A percentile compares a stretch with the other conserved stretches of the same genome.
Conservation (phyloP, 2,113 vertebrate genomes). For the Fulmarus glacialis region DNA sequence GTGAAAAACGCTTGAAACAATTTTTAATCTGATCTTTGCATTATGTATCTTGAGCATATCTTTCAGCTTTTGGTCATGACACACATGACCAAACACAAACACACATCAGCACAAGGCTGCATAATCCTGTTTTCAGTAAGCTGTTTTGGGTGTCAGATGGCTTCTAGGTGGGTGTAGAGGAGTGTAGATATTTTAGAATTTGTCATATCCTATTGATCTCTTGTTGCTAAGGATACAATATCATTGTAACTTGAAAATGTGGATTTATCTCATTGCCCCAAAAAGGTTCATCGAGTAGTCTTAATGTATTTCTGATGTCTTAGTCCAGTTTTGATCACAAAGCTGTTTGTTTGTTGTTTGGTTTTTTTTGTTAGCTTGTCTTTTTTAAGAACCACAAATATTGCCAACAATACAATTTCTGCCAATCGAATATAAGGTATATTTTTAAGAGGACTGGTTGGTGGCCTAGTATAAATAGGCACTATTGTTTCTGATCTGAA, state of each 20-base stretch:
- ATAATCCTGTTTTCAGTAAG: neutral
- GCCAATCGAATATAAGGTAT: neutral
- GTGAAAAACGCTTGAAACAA: neutral
- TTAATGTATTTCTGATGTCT: neutral
- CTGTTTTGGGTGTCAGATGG: neutral
- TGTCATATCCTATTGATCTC: neutral
- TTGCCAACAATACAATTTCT: neutral
- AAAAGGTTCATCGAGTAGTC: neutral
- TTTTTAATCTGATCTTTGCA: neutral
- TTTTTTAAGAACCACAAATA: neutral
- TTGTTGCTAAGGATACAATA: neutral
- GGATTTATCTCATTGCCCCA: neutral
- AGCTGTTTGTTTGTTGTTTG: neutral
- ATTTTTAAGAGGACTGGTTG: neutral
- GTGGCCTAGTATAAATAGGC: neutral
- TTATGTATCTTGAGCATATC: neutral
- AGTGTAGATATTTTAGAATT: neutral
- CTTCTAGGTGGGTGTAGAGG: neutral
- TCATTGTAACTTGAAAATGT: neutral
- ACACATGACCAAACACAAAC: neutral
- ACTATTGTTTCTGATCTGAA: neutral
- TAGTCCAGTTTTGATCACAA: neutral
- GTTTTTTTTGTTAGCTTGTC: too few species aligned
- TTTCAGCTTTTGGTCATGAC: neutral
- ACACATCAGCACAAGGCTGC: neutral